A percentile compares a stretch with the other conserved stretches of the same genome.
Conservation (phyloP, 2,888 invertebrate genomes). For the Ferrisia virgata region DNA sequence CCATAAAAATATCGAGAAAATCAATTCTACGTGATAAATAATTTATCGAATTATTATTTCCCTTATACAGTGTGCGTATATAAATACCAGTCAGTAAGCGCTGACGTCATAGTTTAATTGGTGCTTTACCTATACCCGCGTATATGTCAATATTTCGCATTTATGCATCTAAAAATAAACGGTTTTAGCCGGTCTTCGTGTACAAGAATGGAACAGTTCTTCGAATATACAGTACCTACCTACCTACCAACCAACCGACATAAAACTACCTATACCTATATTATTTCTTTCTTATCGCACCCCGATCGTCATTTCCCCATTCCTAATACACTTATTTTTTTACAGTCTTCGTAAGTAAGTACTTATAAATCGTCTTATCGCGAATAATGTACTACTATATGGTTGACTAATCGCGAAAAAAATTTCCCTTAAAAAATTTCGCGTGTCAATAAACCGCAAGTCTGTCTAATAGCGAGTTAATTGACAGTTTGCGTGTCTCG, state of each 20-base stretch:
- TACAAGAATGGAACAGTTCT: not conserved
- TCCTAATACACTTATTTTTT: not conserved
- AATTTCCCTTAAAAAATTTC: not conserved
- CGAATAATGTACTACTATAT: not conserved
- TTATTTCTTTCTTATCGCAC: not conserved
- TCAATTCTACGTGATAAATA: not conserved
- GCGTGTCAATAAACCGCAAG: conserved; percentile 6
- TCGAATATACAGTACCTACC: not conserved
- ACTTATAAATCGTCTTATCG: not conserved
- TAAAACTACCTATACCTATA: no score
- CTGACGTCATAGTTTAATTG: conserved; percentile 6
- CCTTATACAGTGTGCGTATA: not conserved
- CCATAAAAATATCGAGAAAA: not conserved
- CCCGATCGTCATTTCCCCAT: not conserved
- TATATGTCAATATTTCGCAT: not conserved
- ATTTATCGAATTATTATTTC: not conserved
- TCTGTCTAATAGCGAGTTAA: not conserved
- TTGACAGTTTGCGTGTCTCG: not conserved
- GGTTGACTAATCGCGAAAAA: not conserved
- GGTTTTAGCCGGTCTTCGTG: not conserved
- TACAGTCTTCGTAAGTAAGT: no score
- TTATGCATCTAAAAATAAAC: not conserved
- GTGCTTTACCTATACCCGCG: not conserved
- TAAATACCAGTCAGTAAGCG: not conserved
- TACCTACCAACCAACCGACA: no score